Percentiles rank a stretch among this genome's conserved stretches.
phyloP scores from a whole-genome alignment of 2,888 invertebrate species.

The Blastobasis lacticolella region DNA sequence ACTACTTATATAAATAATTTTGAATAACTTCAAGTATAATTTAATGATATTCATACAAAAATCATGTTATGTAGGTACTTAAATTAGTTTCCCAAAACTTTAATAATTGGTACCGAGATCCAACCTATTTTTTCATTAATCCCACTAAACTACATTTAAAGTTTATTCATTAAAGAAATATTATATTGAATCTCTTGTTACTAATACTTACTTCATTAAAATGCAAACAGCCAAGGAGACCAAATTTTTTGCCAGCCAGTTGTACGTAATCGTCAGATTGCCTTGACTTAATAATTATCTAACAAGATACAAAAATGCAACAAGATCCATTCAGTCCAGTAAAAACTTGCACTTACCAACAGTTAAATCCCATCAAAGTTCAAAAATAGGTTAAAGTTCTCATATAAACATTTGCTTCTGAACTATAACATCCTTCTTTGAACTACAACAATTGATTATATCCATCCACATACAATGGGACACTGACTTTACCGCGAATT shows the following conservation, averaged over 20 bases:
- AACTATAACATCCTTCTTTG: constrained; percentile 38
- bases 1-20: too few relatives aligned
- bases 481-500: constrained; percentile 47
- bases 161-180: constrained; percentile 8
- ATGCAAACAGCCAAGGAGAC: too few relatives aligned
- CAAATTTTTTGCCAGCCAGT: too few relatives aligned
- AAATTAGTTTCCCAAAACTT: neutral
- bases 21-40: too few relatives aligned
- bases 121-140: neutral
- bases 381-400: constrained; percentile 29
- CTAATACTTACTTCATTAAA: too few relatives aligned
- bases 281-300: too few relatives aligned
- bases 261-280: too few relatives aligned
- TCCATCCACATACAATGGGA: constrained; percentile 56
- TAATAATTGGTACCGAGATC: neutral
- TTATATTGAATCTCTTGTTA: too few relatives aligned
- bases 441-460: constrained; percentile 6
- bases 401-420: constrained; percentile 50
- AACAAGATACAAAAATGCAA: too few relatives aligned
- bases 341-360: constrained; percentile 37
- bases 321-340: too few relatives aligned
- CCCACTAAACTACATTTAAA: neutral
- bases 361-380: constrained; percentile 59
- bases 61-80: too few relatives aligned
- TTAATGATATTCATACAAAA: too few relatives aligned